Base-by-base conservation (phyloP, 2,113 vertebrate species). In the Noturus placidus region DNA sequence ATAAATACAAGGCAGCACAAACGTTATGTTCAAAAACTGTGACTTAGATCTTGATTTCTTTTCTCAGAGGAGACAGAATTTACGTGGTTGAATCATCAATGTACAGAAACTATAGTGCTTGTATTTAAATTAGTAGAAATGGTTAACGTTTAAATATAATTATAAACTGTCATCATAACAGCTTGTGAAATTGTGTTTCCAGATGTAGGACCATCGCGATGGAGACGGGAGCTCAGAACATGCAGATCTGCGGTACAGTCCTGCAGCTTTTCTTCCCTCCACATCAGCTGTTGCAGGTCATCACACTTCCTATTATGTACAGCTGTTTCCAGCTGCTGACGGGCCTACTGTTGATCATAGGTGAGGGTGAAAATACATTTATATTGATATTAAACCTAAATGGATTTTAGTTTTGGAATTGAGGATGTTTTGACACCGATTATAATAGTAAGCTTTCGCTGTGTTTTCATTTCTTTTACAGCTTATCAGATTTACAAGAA, bases 181-280 rank as follows among this genome's bases (percentile, higher is more conserved):
- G 38, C 20, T 5, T 38, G 33, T 38, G 19, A 38, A 72, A 38
- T 59, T 76, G 57, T 72, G 69, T 30, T 85, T 54, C 9, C 79
- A 95, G 95, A 65, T 95, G 94, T 89, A 92, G 95, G 87, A 95
- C 95, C 0, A 95, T 95, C 77, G 92, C 93, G 76, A 87, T 95
- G 84, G 95, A 95, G 90, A 95, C 94, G 0, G 95, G 95, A 61
- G 91, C 94, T 77, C 95, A 95, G 87, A 95, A 94, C 83, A 91
- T 94, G 13, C 93, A 95, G 77, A 88, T 95, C 90, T 95, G 94
- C n/a, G 25, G 92, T 25, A 92, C 94, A 7, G 90, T 95, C 87
- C 87, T 95, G 4, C 93, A 93, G 85, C 30, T 94, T 0, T 95
- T 92, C 30, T 94, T 95, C 46, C 65, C 78, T 0, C 38, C 90